Percentiles rank a stretch among this genome's conserved stretches.
Conservation (phyloP, 2,888 invertebrate genomes). For the Leptura quadrifasciata region DNA sequence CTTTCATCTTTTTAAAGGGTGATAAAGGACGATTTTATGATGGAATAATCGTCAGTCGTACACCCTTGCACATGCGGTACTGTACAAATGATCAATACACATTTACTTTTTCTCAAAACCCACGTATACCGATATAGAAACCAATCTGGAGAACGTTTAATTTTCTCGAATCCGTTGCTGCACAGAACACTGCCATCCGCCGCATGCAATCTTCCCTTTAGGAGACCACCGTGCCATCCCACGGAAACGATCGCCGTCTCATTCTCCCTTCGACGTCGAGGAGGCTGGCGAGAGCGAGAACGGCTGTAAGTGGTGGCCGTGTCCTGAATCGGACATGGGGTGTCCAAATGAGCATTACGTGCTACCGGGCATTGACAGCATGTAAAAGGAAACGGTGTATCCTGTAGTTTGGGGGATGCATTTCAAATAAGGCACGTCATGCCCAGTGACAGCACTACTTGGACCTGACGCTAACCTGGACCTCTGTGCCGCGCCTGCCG, state of each 20-base stretch:
- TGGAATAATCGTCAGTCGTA: too few species aligned
- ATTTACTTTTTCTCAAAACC: background rate
- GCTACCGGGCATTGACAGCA: slow-evolving; percentile 68
- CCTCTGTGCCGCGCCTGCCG: slow-evolving; percentile 33
- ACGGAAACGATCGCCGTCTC: slow-evolving; percentile 1
- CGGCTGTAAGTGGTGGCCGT: slow-evolving; percentile 10
- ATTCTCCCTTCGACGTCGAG: background rate
- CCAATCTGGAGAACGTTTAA: slow-evolving; percentile 21
- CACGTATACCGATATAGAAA: slow-evolving; percentile 1
- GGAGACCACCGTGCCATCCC: slow-evolving; percentile 9
- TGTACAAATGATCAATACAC: background rate
- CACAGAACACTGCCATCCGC: slow-evolving; percentile 14
- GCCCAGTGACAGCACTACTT: slow-evolving; percentile 61
- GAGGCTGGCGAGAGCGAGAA: background rate
- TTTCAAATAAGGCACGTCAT: slow-evolving; percentile 67
- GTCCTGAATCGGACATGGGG: slow-evolving; percentile 52
- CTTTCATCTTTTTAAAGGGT: too few species aligned
- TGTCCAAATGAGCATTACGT: slow-evolving; percentile 69
- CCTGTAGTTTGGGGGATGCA: slow-evolving; percentile 68
- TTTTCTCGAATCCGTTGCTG: slow-evolving; percentile 17
- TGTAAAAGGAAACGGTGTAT: slow-evolving; percentile 69
- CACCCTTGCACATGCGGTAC: background rate
- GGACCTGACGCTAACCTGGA: slow-evolving; percentile 49
- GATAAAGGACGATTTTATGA: too few species aligned
- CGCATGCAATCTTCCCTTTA: slow-evolving; percentile 28